Base-by-base conservation (phyloP, 2,888 invertebrate genomes). In the Amaurobius ferox region DNA sequence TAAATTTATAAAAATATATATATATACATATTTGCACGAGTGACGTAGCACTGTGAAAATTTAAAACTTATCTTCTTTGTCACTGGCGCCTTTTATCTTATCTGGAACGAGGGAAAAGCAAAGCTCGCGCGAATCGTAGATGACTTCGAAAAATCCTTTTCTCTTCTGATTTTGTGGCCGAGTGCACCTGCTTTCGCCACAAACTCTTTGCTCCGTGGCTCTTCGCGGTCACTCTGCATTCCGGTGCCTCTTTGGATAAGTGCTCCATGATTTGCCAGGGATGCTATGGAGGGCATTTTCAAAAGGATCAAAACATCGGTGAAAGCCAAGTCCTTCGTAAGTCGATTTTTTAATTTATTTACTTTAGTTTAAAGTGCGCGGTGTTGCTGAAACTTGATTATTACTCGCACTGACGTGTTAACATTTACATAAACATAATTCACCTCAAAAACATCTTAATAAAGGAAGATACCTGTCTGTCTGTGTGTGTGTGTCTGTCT, bases 251-350 rank as follows among this genome's bases (percentile, higher is more conserved):
- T 2, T 16, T 9, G 16, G 55, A 16, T 55, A 55, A 55, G 44
- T 44, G 16, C 44, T 55, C 55, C 16, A 44, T 55, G 55, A 55
- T 23, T 23, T 2, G 23, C 23, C 44, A 44, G 44, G 19, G 23
- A 55, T 55, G 55, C 19, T 5, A 55, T 55, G 55, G 55, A 55
- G 19, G 55, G 55, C 23, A 23, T 55, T 55, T 55, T 55, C 23
- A 55, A 16, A 23, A 1, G 55, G 23, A 55, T 55, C 55, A 55
- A 55, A 23, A 55, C 55, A 23, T 55, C 55, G 1, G 55, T 55
- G 55, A 55, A 55, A 55, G 6, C 23, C 11, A 55, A 23, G 23
- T 23, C 55, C 11, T 1, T 1, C 16, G 55, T 55, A 55, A 55
- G 55, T 55, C 5, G 2, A 44, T 2, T 16, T 16, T 9, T 44